Evolutionary conservation across 2,113 vertebrate species (phyloP), one percentile per base, ranked within the genome.

Genomic region (Anhinga rufa): DNA sequence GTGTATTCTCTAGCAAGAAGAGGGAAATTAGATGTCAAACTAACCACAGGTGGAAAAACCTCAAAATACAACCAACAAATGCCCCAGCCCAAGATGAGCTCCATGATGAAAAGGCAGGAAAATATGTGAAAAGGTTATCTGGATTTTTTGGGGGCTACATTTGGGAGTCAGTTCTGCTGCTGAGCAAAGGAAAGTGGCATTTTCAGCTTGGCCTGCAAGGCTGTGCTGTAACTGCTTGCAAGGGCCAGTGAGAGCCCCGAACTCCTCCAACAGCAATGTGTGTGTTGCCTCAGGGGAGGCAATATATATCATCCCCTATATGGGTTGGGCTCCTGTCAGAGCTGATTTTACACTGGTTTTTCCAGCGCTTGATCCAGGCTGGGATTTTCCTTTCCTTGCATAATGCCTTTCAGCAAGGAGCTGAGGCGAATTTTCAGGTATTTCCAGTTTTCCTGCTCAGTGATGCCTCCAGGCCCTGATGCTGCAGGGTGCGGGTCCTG

Each of bases 361-460:
- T 90, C 78, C 58, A 93, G 94, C 70, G 57, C 36, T 92, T 64
- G 36, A 80, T 91, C 74, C 49, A 70, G 61, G 25, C 42, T 93
- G 83, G 42, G 61, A 60, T 94, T 91, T 88, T 94, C 38, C 29
- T 94, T 91, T 79, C 66, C 72, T 78, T 94, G 74, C 42, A 81
- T 66, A 78, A 77, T 88, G 68, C 76, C 83, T 91, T 70, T 46
- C 71, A 92, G 82, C 80, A 64, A 92, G 54, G 72, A 91, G 55
- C 76, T 51, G 68, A 86, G 68, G 82, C 58, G 40, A 93, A 42
- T 84, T 95, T 96, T 97, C 96, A 94, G 88, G 96, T 97, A 92
- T 93, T 97, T 95, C 96, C 83, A 91, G 94, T 97, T 97, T 84
- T 92, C 76, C 88, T 48, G 69, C 61, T 78, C 54, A n/a, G 68